Conservation (phyloP, 1,140 invertebrate genomes). For the Drosophila varians region DNA sequence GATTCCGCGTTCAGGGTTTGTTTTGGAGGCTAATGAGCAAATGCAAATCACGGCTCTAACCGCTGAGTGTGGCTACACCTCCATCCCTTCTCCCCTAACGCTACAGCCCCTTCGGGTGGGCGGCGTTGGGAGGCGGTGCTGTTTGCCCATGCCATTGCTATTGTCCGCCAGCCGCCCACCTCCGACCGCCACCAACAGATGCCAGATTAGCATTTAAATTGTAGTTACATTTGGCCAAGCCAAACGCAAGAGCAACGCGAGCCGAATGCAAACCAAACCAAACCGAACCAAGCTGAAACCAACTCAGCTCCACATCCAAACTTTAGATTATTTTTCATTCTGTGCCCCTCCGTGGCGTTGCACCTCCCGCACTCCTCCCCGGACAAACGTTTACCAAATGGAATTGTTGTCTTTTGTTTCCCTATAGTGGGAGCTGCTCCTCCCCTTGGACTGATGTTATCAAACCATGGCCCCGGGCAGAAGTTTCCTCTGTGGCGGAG, state of each 20-base stretch:
- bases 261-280: slow-evolving; percentile 35
- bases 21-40: slow-evolving; percentile 52
- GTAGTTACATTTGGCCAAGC: slow-evolving; percentile 74
- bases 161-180: slow-evolving; percentile 38
- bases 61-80: slow-evolving; percentile 27
- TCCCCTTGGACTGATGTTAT: slow-evolving; percentile 59
- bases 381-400: slow-evolving; percentile 74
- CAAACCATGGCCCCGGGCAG: slow-evolving; percentile 60
- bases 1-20: slow-evolving; percentile 5
- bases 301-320: slow-evolving; percentile 47
- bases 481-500: slow-evolving; percentile 46
- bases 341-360: slow-evolving; percentile 51
- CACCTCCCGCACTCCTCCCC: slow-evolving; percentile 38
- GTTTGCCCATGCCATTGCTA: slow-evolving; percentile 58
- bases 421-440: slow-evolving; percentile 55
- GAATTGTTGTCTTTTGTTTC: slow-evolving; percentile 75
- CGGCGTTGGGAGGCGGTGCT: slow-evolving; percentile 52
- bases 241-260: slow-evolving; percentile 29
- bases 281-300: slow-evolving; percentile 30
- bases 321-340: slow-evolving; percentile 75
- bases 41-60: slow-evolving; percentile 44
- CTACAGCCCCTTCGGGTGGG: background rate
- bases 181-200: slow-evolving; percentile 56
- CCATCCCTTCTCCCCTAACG: slow-evolving; percentile 2
- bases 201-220: slow-evolving; percentile 81